Conservation (phyloP, 2,888 invertebrate species). For the Phalera bucephala region DNA sequence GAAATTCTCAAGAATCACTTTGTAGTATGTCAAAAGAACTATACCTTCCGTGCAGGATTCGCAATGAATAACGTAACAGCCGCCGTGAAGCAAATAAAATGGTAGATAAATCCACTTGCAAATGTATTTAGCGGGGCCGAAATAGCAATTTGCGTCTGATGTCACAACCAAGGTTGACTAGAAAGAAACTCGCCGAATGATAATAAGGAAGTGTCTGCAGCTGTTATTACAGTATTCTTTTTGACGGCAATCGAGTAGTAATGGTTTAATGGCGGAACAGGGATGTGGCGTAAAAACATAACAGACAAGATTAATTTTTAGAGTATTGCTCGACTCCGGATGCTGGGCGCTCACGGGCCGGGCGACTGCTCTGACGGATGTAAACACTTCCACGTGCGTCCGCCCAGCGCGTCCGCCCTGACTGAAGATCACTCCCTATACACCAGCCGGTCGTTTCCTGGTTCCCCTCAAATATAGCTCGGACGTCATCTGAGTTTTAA, state of each 20-base stretch:
- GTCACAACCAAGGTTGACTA: constrained; percentile 23
- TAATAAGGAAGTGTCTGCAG: constrained; percentile 26
- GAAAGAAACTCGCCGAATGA: constrained; percentile 14
- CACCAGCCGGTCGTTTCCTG: constrained; percentile 30
- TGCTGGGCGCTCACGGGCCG: constrained; percentile 38
- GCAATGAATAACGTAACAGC: neutral
- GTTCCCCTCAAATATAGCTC: constrained; percentile 24
- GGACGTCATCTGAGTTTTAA: constrained; percentile 7
- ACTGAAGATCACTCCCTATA: constrained; percentile 39
- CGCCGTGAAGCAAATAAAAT: constrained; percentile 1
- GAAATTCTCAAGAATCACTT: constrained; percentile 24
- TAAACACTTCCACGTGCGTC: constrained; percentile 74
- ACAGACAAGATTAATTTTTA: constrained; percentile 20
- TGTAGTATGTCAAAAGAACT: constrained; percentile 1
- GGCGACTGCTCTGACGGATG: constrained; percentile 55
- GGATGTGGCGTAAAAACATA: constrained; percentile 2
- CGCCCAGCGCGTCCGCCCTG: constrained; percentile 41
- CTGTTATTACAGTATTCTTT: constrained; percentile 10
- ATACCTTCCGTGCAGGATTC: too few relatives aligned
- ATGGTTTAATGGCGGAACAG: neutral
- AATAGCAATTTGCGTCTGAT: constrained; percentile 19
- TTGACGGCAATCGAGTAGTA: constrained; percentile 3
- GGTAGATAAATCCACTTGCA: constrained; percentile 1
- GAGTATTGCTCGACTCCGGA: constrained; percentile 40
- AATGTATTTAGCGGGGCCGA: constrained; percentile 11